Conservation (phyloP, 2,888 invertebrate genomes). For the Boloria selene region DNA sequence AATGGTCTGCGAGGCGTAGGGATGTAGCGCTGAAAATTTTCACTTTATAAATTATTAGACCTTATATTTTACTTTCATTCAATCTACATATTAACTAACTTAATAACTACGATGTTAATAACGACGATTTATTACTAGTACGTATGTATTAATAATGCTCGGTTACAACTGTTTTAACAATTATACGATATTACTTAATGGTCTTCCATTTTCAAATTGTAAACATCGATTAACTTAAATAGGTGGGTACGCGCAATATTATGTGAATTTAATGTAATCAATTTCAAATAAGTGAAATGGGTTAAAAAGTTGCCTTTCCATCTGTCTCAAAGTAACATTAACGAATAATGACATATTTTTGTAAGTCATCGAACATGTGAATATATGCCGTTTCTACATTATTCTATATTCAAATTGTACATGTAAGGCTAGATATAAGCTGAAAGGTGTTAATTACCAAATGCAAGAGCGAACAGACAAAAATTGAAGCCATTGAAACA, state of each 20-base stretch:
- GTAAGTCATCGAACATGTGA: background rate
- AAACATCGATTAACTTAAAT: too few species aligned
- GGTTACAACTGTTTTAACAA: too few species aligned
- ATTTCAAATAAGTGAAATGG: too few species aligned
- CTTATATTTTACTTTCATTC: background rate
- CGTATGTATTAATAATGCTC: too few species aligned
- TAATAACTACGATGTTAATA: too few species aligned
- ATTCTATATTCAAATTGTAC: constrained; percentile 4
- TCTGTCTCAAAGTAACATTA: background rate
- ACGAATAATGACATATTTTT: background rate
- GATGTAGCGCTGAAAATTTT: constrained; percentile 10
- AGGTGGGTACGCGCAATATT: too few species aligned
- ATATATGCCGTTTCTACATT: constrained; percentile 4
- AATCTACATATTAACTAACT: too few species aligned
- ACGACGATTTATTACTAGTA: too few species aligned
- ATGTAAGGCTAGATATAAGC: constrained; percentile 51
- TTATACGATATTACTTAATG: too few species aligned
- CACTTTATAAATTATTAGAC: background rate
- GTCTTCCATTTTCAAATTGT: too few species aligned
- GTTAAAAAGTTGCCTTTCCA: too few species aligned
- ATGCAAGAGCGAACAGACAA: constrained; percentile 76
- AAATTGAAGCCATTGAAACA: constrained; percentile 82
- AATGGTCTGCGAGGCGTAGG: constrained; percentile 44
- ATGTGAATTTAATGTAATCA: too few species aligned
- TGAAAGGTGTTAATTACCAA: constrained; percentile 80